Conservation (phyloP, 2,888 invertebrate species). For the Lagria hirta region DNA sequence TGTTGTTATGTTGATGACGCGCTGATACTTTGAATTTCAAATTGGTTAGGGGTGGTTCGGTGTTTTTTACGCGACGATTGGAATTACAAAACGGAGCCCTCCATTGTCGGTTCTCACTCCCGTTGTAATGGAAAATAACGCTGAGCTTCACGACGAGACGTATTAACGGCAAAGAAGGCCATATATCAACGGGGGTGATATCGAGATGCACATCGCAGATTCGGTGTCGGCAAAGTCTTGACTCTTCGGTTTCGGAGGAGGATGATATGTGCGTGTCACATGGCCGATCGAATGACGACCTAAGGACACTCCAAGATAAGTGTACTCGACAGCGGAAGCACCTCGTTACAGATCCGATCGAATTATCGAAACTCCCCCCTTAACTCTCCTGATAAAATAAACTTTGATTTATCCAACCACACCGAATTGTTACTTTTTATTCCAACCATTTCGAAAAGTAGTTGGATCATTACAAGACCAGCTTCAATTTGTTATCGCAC, state of each 20-base stretch:
- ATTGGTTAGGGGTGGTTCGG: slow-evolving; percentile 38
- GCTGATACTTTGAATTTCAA: slow-evolving; percentile 47
- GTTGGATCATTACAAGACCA: slow-evolving; percentile 14
- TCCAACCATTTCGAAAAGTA: slow-evolving; percentile 5
- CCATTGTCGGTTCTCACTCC: slow-evolving; percentile 37
- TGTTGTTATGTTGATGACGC: slow-evolving; percentile 41
- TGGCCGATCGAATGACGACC: slow-evolving; percentile 45
- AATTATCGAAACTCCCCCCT: slow-evolving; percentile 33
- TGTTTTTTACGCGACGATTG: slow-evolving; percentile 33
- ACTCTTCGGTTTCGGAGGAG: slow-evolving; percentile 18
- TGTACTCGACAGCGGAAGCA: slow-evolving; percentile 47
- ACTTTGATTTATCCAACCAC: no score
- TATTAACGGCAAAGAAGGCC: slow-evolving; percentile 19
- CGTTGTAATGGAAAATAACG: slow-evolving; percentile 38
- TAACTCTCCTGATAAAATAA: neutral
- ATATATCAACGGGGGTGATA: slow-evolving; percentile 21
- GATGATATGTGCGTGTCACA: slow-evolving; percentile 32
- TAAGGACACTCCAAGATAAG: slow-evolving; percentile 45
- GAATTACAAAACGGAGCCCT: slow-evolving; percentile 39
- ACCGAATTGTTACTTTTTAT: neutral
- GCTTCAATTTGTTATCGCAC: slow-evolving; percentile 41
- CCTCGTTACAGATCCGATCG: slow-evolving; percentile 43
- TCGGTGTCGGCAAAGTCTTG: slow-evolving; percentile 19
- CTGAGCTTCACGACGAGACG: slow-evolving; percentile 15
- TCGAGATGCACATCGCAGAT: slow-evolving; percentile 24